phyloP scores from a whole-genome alignment of 2,113 vertebrate genomes.

The Eudorcas thomsonii region DNA sequence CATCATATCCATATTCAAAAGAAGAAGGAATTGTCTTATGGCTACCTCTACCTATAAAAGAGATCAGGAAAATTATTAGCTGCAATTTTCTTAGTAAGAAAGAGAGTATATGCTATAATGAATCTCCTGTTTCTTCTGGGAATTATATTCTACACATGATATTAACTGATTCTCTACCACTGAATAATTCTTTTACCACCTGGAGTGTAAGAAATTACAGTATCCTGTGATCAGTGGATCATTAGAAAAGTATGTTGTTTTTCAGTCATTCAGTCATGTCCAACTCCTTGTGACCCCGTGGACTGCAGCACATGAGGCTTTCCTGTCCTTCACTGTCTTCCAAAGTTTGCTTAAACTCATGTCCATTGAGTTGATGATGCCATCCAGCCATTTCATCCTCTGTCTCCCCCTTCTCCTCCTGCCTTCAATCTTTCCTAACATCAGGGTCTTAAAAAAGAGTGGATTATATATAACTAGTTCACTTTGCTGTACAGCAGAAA shows the following conservation, averaged over 20 bases:
- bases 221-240: background rate
- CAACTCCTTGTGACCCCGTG: background rate
- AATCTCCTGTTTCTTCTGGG: background rate
- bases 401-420: background rate
- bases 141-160: background rate
- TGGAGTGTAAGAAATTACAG: background rate
- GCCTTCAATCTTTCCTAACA: background rate
- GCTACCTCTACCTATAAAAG: background rate
- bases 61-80: background rate
- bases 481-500: background rate
- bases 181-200: background rate
- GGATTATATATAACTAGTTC: background rate
- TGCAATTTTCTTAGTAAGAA: background rate
- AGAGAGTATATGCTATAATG: background rate
- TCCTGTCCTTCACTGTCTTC: background rate
- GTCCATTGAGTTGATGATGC: background rate
- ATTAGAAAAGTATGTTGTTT: background rate
- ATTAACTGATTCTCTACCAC: background rate
- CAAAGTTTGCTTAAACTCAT: background rate
- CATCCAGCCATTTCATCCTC: background rate
- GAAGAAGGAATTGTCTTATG: background rate
- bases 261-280: rapidly evolving
- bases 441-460: background rate
- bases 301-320: rapidly evolving
- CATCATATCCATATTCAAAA: background rate